Evolutionary conservation across 2,113 vertebrate species (phyloP), one percentile per base, ranked within the genome.

Genomic region (Phalacrocorax pelagicus): DNA sequence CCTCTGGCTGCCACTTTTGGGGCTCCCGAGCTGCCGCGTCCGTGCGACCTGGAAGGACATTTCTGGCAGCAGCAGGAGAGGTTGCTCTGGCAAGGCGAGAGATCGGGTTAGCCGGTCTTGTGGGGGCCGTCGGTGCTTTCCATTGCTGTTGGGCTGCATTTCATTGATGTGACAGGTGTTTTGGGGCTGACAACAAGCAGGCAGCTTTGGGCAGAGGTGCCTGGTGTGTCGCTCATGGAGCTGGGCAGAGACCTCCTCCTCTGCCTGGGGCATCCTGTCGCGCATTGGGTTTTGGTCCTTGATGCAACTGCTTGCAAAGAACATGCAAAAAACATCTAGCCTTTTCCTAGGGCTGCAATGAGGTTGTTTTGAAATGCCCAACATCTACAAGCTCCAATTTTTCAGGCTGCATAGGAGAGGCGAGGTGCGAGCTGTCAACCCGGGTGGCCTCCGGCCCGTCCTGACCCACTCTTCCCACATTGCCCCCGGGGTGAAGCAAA

Each of bases 231-330:
- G 11, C 61, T 15, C 20, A 1, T 1, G 42, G 58, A 42, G 49
- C 57, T 10, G 36, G 49, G 44, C 47, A 72, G 12, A 49, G 20
- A n/a, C 47, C n/a, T 47, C 49, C 3, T 30, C n/a, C n/a, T 10
- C 47, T 14, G 23, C 63, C 40, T 10, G 20, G 30, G 22, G 40
- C 30, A 23, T 18, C 57, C 55, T 16, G 1, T 11, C 8, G 2
- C 2, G 0, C 0, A 3, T 11, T 26, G 51, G 24, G 42, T 15
- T 63, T 71, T 3, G 3, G 36, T 29, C 57, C 49, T 58, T 0
- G 3, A 16, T 7, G 30, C 15, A n/a, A 32, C 20, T 0, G 1
- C 22, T 36, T 30, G 55, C 85, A 18, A 52, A 70, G 36, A 38
- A 21, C 44, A 2, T 8, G 42, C 44, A 19, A 46, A 59, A 38